Conservation (phyloP, 53 echinoderm and acorn worm genomes). For the Astropecten irregularis region DNA sequence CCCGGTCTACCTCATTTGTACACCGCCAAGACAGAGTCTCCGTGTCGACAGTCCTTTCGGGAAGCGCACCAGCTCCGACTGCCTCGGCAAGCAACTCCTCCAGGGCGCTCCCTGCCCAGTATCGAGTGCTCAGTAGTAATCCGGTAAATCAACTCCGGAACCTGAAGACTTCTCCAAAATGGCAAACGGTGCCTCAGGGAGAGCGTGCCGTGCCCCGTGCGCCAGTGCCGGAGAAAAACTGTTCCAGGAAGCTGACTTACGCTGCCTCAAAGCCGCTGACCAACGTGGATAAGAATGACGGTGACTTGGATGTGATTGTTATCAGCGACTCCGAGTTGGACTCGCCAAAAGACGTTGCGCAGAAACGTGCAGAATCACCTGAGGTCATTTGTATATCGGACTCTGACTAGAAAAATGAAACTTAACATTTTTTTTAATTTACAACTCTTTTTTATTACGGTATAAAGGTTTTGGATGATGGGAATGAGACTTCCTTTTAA, state of each 20-base stretch:
- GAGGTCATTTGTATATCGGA: conserved; percentile 30
- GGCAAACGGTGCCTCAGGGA: neutral
- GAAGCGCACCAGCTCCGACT: neutral
- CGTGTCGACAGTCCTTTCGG: too few relatives aligned
- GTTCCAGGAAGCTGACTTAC: neutral
- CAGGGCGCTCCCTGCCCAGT: neutral
- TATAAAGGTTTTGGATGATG: too few relatives aligned
- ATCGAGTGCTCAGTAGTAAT: neutral
- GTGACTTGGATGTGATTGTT: neutral
- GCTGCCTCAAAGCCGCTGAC: neutral
- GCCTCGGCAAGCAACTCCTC: neutral
- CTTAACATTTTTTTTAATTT: too few relatives aligned
- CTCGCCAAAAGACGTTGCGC: neutral
- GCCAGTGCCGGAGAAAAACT: neutral
- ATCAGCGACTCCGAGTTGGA: conserved; percentile 28
- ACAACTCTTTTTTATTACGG: too few relatives aligned
- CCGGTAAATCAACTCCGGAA: too few relatives aligned
- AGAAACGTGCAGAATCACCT: neutral
- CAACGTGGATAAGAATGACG: neutral
- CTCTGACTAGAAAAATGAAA: conserved; percentile 3
- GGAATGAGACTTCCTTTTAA: too few relatives aligned
- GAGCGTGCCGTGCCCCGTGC: neutral
- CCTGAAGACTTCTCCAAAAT: conserved; percentile 6
- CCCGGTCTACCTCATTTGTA: neutral
- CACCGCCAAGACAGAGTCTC: neutral